Evolutionary conservation across 2,113 vertebrate genomes (phyloP), one percentile per base, ranked within the genome.

Genomic region (Blennius ocellaris): DNA sequence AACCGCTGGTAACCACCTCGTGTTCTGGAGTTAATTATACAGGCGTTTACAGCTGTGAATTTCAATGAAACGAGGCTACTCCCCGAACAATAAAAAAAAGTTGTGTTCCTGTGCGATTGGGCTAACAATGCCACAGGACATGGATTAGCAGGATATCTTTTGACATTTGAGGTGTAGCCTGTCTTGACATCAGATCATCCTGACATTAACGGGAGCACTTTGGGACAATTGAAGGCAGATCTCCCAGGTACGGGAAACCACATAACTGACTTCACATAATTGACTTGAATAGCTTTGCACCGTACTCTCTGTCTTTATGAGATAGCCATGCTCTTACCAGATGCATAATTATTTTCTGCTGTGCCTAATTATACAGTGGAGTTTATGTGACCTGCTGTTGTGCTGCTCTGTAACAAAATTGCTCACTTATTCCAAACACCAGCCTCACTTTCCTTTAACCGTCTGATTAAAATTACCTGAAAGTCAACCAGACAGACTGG

Each of bases 301-400:
- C 80, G 86, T 88, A 73, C 76, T 79, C 76, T 75, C 71, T 69
- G 79, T 73, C 73, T 87, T 87, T 85, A 82, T 89, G 90, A 88
- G 86, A 90, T 51, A 75, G 83, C 80, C 71, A 52, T 36, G 49
- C 83, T 85, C 78, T 73, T 58, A 85, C 89, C 89, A 93, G 91
- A 92, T 87, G 87, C 87, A 64, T 91, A 85, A 90, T 93, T 91
- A 88, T 93, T 92, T 92, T 92, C 90, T 89, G 78, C 87, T 93
- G 92, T 64, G 86, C 90, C 82, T 93, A 91, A 93, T 93, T 94
- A 92, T 54, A 81, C 75, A 65, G 81, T 81, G 70, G 68, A 85
- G 86, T 94, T 93, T 85, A 85, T 86, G 80, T 73, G 89, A 82
- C 87, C 84, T 75, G 82, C 87, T 65, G 83, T 86, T 84, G 82